Evolutionary conservation across 2,113 vertebrate genomes (phyloP).

Genomic region (Istiophorus platypterus): DNA sequence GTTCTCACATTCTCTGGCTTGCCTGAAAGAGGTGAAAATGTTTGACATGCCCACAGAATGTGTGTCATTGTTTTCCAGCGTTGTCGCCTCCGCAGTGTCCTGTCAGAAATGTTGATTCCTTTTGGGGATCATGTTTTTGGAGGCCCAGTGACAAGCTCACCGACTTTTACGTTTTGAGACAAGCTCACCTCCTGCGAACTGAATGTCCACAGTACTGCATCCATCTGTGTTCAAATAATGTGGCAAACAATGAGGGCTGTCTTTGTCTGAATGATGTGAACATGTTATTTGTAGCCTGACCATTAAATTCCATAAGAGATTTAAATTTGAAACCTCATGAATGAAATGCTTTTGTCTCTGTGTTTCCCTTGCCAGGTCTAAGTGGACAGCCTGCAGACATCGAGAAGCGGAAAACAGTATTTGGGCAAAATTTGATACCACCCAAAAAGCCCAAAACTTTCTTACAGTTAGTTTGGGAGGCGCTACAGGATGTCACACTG

Average conservation of each 20-base stretch:
- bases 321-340: not conserved
- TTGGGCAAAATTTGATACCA: conserved; percentile 98
- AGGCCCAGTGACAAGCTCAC: conserved; percentile 20
- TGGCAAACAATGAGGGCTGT: not conserved
- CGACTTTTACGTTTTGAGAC: conserved; percentile 11
- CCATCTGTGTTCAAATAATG: conserved; percentile 28
- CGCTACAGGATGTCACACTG: conserved; percentile 98
- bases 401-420: conserved; percentile 94
- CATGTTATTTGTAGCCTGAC: not conserved
- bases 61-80: conserved; percentile 48
- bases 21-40: conserved; percentile 57
- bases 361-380: conserved; percentile 87
- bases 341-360: conserved; percentile 6
- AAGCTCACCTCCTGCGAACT: conserved; percentile 1
- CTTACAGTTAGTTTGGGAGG: conserved; percentile 99
- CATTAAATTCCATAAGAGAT: not conserved
- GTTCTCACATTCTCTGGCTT: conserved; percentile 25
- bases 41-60: conserved; percentile 46
- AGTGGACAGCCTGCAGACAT: conserved; percentile 96
- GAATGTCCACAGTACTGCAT: conserved; percentile 10
- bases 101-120: conserved; percentile 50
- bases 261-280: not conserved
- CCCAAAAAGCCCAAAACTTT: conserved; percentile 99
- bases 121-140: conserved; percentile 34
- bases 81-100: conserved; percentile 37